Evolutionary conservation across 2,113 vertebrate genomes (phyloP), one percentile per base, ranked within the genome.

Genomic region (Eclectus roratus): DNA sequence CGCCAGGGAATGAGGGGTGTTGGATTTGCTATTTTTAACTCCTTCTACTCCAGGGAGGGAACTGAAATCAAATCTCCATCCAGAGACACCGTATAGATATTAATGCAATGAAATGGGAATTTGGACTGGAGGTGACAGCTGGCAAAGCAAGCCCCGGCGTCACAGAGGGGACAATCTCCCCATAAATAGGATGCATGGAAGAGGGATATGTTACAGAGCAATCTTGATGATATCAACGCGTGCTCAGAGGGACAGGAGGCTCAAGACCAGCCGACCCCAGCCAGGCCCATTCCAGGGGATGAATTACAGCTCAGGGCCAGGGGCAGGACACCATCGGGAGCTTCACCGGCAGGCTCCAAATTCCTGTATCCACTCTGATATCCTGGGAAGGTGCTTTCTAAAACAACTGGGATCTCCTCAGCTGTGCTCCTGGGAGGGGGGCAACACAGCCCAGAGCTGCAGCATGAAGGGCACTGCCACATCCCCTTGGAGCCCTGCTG

Each of bases 21-120:
- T 71, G 64, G 84, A 90, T 56, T 69, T 85, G 63, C 88, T 96
- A 94, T 96, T 96, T 96, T 97, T 96, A 94, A 97, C 91, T 85
- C 87, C 49, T 96, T 91, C 86, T 79, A 2, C 74, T 43, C 88
- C 47, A 27, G 50, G 71, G 74, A 87, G 69, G 69, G 50, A 69
- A 13, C 46, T 88, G 94, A 93, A 95, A 95, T 86, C 69, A 77
- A 90, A 94, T 94, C 91, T 83, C 85, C 50, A 29, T 20, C 39
- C 61, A 85, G 86, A 86, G 41, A 85, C 65, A 43, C 43, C 10
- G 39, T 4, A 6, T 15, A 73, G 88, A 24, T 55, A 69, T 72
- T 15, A 94, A 95, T 33, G 90, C 80, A 74, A 82, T n/a, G n/a
- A 91, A 77, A 56, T 11, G 80, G 93, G 86, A 85, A 95, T 94